Conservation (phyloP, 2,888 invertebrate genomes). For the Lypha dubia region DNA sequence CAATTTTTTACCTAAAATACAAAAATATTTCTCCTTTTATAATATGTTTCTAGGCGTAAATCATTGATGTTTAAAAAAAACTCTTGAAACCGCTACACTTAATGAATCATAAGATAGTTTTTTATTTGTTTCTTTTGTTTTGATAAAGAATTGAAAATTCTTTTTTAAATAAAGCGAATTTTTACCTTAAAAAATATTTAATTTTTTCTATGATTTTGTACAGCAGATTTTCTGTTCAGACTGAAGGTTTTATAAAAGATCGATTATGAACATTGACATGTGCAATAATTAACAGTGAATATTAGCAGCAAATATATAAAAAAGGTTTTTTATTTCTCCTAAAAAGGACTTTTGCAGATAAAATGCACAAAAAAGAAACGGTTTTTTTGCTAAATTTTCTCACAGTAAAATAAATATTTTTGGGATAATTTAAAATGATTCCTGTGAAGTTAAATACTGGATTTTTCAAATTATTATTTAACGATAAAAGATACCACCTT, state of each 20-base stretch:
- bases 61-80: conserved; percentile 37
- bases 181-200: conserved; percentile 65
- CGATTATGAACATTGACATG: conserved; percentile 56
- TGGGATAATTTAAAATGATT: conserved; percentile 16
- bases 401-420: conserved; percentile 47
- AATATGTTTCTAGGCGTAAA: conserved; percentile 64
- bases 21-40: conserved; percentile 12
- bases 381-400: conserved; percentile 69
- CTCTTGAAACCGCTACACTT: conserved; percentile 65
- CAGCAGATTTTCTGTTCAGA: conserved; percentile 46
- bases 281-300: conserved; percentile 67
- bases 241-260: conserved; percentile 32
- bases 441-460: neutral
- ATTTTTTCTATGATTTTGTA: conserved; percentile 63
- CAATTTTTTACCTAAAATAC: conserved; percentile 62
- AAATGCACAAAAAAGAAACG: conserved; percentile 52
- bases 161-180: conserved; percentile 47
- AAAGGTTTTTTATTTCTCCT: conserved; percentile 34
- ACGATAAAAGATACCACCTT: no score
- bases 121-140: conserved; percentile 50
- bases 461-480: no score
- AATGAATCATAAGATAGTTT: conserved; percentile 69
- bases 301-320: conserved; percentile 18
- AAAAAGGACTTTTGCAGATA: conserved; percentile 11
- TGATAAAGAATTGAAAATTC: conserved; percentile 64